Percentiles rank a stretch among this genome's conserved stretches.
phyloP scores from a whole-genome alignment of 2,113 vertebrate genomes.

The Apeltes quadracus region DNA sequence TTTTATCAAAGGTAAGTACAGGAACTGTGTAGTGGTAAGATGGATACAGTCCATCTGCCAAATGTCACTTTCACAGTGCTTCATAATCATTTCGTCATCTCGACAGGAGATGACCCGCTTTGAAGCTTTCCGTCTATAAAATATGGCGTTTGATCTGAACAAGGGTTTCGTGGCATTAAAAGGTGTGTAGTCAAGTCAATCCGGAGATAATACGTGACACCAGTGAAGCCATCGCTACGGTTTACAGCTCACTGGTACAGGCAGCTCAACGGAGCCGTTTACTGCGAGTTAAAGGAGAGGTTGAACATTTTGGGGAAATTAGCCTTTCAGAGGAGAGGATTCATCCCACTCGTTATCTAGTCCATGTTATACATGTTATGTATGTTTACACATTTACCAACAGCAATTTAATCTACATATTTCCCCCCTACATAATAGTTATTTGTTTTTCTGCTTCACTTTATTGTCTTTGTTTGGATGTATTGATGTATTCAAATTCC shows the following conservation, averaged over 20 bases:
- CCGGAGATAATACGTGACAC: constrained; percentile 40
- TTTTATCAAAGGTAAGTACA: constrained; percentile 72
- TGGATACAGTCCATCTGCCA: constrained; percentile 68
- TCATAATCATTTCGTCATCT: constrained; percentile 76
- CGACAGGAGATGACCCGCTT: constrained; percentile 59
- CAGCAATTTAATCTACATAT: not conserved
- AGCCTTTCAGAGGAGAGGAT: not conserved
- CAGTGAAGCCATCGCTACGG: constrained; percentile 3
- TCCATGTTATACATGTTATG: not conserved
- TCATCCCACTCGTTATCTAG: not conserved
- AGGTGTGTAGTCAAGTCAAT: constrained; percentile 42
- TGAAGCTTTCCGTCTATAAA: constrained; percentile 60
- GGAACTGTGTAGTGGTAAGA: constrained; percentile 64
- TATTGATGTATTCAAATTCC: not conserved
- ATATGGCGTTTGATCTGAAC: constrained; percentile 63
- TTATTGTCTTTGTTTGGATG: not conserved
- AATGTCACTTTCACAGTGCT: constrained; percentile 71
- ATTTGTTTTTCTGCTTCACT: not conserved
- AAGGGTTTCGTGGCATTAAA: constrained; percentile 45
- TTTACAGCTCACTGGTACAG: not conserved
- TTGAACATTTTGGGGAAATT: not conserved
- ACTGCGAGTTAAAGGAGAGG: not conserved
- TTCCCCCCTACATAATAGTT: not conserved
- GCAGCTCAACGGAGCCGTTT: constrained; percentile 27
- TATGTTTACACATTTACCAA: not conserved